Conservation (phyloP, 2,113 vertebrate genomes). For the Ameiurus melas region DNA sequence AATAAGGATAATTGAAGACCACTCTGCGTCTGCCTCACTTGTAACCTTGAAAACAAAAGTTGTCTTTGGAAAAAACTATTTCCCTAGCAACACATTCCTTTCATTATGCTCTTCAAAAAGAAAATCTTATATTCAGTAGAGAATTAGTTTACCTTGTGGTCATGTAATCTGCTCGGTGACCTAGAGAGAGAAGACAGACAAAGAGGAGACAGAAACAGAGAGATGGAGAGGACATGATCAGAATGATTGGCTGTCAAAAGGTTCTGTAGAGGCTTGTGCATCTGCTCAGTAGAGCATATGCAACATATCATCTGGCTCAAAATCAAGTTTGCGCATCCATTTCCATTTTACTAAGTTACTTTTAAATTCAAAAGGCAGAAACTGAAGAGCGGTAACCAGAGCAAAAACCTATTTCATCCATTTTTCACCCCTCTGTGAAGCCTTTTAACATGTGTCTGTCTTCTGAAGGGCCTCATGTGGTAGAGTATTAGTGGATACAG, state of each 20-base stretch:
- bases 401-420: background rate
- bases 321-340: background rate
- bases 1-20: background rate
- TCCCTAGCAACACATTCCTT: background rate
- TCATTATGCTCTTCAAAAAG: constrained; percentile 1
- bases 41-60: background rate
- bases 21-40: background rate
- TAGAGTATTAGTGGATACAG: background rate
- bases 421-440: background rate
- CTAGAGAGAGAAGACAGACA: constrained; percentile 69
- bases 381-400: background rate
- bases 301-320: constrained; percentile 60
- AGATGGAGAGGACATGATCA: background rate
- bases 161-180: constrained; percentile 95
- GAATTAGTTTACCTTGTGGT: constrained; percentile 87
- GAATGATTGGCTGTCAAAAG: constrained; percentile 51
- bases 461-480: background rate
- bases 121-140: background rate
- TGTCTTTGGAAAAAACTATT: background rate
- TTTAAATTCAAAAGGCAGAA: background rate
- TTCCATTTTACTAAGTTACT: constrained; percentile 1
- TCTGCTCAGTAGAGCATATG: constrained; percentile 58
- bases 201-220: constrained; percentile 45
- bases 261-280: constrained; percentile 51
- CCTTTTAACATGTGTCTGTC: background rate